Percentiles rank a stretch among this genome's conserved stretches.
phyloP scores from a whole-genome alignment of 1,140 invertebrate genomes.

The Berghia stephanieae region DNA sequence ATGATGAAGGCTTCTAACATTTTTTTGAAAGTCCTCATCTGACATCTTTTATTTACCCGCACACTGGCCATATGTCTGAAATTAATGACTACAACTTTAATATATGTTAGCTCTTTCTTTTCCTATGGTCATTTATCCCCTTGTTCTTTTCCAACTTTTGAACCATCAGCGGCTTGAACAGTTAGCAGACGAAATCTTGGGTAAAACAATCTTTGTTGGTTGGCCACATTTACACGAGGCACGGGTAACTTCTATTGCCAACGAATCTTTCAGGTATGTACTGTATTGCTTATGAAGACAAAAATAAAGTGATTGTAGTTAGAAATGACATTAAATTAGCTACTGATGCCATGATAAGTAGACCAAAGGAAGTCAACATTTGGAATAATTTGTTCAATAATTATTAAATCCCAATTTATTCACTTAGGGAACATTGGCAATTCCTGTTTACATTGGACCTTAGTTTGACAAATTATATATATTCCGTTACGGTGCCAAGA shows the following conservation, averaged over 20 bases:
- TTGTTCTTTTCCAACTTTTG: background rate
- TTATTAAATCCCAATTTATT: background rate
- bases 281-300: background rate
- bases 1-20: too few species aligned
- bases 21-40: too few species aligned
- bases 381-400: background rate
- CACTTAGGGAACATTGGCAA: background rate
- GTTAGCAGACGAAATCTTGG: constrained; percentile 72
- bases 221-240: constrained; percentile 91
- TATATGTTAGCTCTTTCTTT: background rate
- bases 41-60: too few species aligned
- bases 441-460: background rate
- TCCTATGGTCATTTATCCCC: constrained; percentile 15
- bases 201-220: constrained; percentile 79
- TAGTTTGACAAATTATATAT: too few species aligned
- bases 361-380: background rate
- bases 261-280: constrained; percentile 67
- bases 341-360: background rate
- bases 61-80: too few species aligned
- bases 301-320: too few species aligned
- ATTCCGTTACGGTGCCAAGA: too few species aligned
- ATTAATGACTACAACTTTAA: too few species aligned
- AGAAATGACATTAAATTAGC: too few species aligned
- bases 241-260: constrained; percentile 72
- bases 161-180: constrained; percentile 47